A percentile compares a stretch with the other conserved stretches of the same genome.
phyloP scores from a whole-genome alignment of 64 coral and sea anemone genomes.

The Montipora efflorescens region DNA sequence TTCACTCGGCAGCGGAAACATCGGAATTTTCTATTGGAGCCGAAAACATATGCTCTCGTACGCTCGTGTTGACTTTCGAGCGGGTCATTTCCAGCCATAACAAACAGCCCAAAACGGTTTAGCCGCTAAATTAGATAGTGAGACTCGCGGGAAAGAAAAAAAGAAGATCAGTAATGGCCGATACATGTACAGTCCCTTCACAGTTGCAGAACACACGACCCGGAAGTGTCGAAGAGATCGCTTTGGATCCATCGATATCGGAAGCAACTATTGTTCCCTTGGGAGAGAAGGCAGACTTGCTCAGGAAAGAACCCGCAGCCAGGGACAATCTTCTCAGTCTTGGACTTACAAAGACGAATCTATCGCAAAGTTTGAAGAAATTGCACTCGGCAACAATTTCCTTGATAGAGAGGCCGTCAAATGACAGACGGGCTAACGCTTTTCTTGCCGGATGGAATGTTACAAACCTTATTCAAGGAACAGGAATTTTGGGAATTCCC shows the following conservation, averaged over 20 bases:
- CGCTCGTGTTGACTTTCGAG: too few relatives aligned
- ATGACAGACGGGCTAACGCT: slow-evolving; percentile 75
- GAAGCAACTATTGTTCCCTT: slow-evolving; percentile 5
- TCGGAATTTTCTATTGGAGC: too few relatives aligned
- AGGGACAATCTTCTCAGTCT: neutral
- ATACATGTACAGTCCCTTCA: neutral
- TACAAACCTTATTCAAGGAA: slow-evolving; percentile 89
- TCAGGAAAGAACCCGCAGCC: neutral
- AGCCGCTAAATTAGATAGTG: too few relatives aligned
- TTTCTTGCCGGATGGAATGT: slow-evolving; percentile 91
- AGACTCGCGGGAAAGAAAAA: too few relatives aligned
- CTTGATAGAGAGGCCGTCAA: slow-evolving; percentile 74
- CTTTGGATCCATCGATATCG: neutral
- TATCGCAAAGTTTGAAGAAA: slow-evolving; percentile 58
- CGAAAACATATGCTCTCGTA: too few relatives aligned
- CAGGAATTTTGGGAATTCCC: slow-evolving; percentile 82
- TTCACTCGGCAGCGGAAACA: too few relatives aligned
- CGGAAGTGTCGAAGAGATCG: neutral
- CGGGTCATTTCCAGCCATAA: too few relatives aligned
- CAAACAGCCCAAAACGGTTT: too few relatives aligned
- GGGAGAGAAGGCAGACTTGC: neutral
- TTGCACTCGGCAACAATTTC: slow-evolving; percentile 80
- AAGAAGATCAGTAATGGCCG: too few relatives aligned
- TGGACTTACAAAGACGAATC: neutral
- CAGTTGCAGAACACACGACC: neutral